These are phyloP conservation scores for Galeruca laticollis DNA, from an alignment of 2,888 invertebrate genomes.

Conservation along the genomic window DNA sequence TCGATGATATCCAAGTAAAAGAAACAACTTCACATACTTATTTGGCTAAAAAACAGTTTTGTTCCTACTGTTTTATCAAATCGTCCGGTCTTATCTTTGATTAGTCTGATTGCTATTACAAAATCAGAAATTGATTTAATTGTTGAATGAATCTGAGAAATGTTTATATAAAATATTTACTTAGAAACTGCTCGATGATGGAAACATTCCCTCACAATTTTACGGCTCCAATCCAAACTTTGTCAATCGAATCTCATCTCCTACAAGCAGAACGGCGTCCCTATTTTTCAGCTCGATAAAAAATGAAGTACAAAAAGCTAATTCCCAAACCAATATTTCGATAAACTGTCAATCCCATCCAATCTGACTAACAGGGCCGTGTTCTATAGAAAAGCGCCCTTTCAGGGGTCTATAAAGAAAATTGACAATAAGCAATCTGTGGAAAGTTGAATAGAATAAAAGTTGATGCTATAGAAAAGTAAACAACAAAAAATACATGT, in stretches of 20 bases:
- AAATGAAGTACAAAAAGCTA: slow-evolving; percentile 37
- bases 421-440: neutral
- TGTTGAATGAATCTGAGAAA: neutral
- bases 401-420: neutral
- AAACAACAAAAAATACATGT: neutral
- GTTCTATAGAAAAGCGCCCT: slow-evolving; percentile 9
- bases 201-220: neutral
- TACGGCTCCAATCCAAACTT: neutral
- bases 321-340: slow-evolving; percentile 40
- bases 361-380: slow-evolving; percentile 36
- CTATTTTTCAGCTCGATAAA: slow-evolving; percentile 27
- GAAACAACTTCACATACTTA: no score
- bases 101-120: no score
- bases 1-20: no score
- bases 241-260: neutral
- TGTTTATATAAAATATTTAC: neutral
- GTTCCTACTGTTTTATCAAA: no score
- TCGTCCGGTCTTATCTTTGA: no score
- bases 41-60: no score
- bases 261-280: slow-evolving; percentile 10
- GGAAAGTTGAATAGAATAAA: neutral
- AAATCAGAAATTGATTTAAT: neutral
- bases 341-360: slow-evolving; percentile 42
- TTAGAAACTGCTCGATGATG: neutral
- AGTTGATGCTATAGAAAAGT: neutral